A percentile compares a stretch with the other conserved stretches of the same genome.
Evolutionary conservation across 2,888 invertebrate genomes (phyloP).

Genomic region (Harmothoe impar): DNA sequence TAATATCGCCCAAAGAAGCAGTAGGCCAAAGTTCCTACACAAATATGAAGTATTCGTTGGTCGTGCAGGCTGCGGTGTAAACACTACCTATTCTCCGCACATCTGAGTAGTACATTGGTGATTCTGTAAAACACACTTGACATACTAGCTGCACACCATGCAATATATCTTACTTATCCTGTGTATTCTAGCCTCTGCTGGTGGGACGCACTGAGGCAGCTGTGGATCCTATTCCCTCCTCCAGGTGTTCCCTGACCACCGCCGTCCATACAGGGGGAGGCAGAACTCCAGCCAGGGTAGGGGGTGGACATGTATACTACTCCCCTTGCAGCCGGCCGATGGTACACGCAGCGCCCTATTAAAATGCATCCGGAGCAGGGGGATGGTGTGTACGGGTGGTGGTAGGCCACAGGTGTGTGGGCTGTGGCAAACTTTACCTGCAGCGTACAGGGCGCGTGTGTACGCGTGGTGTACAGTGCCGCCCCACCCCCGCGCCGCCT

Average conservation of each 20-base stretch:
- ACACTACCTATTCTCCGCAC: too few species aligned
- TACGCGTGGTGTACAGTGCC: not conserved
- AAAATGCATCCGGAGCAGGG: not conserved
- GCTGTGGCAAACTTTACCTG: not conserved
- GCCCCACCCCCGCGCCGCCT: not conserved
- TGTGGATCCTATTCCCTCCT: not conserved
- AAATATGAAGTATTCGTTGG: too few species aligned
- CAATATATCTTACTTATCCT: not conserved
- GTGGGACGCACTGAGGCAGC: not conserved
- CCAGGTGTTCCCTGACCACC: slow-evolving; percentile 24
- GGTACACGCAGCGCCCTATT: not conserved
- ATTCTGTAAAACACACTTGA: too few species aligned
- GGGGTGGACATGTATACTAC: too few species aligned
- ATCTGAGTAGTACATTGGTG: too few species aligned
- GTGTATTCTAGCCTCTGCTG: not conserved
- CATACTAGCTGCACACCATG: not conserved
- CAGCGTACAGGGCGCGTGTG: not conserved
- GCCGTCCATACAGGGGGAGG: not conserved
- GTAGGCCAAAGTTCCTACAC: too few species aligned
- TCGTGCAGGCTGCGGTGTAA: too few species aligned
- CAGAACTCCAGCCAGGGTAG: not conserved
- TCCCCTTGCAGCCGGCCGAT: not conserved
- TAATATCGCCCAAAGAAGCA: not conserved
- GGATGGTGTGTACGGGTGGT: not conserved
- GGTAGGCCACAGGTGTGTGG: slow-evolving; percentile 34